A percentile compares a stretch with the other conserved stretches of the same genome.
These are phyloP conservation scores for Drosophila nr. perissopoda DNA, from an alignment of 2,888 invertebrate species.

Conservation along the genomic window DNA sequence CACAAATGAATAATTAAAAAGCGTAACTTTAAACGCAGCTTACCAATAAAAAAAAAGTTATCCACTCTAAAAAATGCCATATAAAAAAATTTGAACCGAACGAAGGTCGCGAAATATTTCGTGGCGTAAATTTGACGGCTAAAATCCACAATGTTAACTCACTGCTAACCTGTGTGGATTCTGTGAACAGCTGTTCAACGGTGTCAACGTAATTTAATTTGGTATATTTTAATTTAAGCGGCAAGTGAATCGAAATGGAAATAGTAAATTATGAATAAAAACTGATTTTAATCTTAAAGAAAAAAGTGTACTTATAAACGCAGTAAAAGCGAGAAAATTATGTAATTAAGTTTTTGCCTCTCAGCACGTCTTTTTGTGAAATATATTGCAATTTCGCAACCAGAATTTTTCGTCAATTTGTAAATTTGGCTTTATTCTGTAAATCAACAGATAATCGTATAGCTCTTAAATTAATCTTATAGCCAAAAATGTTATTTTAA, in stretches of 20 bases:
- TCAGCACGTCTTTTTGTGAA: neutral
- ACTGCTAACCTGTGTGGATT: neutral
- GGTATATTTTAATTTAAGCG: neutral
- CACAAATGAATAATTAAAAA: neutral
- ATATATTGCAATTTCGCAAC: no score
- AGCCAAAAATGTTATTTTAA: fast-evolving
- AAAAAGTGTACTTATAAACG: neutral
- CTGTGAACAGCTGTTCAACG: neutral
- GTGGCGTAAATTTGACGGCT: neutral
- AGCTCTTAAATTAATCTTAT: neutral
- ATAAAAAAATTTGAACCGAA: neutral
- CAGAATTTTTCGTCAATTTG: neutral
- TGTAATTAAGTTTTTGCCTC: fast-evolving
- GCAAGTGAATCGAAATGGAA: neutral
- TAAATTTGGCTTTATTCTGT: neutral
- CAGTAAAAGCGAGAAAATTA: neutral
- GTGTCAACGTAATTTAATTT: neutral
- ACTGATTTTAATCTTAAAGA: neutral
- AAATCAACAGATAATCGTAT: neutral
- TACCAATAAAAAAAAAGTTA: neutral
- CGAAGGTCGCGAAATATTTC: neutral
- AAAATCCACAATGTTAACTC: neutral
- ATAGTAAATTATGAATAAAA: neutral
- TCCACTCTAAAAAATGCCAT: fast-evolving
- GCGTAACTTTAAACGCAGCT: neutral